phyloP scores from a whole-genome alignment of 2,113 vertebrate genomes.

The Gopherus flavomarginatus region DNA sequence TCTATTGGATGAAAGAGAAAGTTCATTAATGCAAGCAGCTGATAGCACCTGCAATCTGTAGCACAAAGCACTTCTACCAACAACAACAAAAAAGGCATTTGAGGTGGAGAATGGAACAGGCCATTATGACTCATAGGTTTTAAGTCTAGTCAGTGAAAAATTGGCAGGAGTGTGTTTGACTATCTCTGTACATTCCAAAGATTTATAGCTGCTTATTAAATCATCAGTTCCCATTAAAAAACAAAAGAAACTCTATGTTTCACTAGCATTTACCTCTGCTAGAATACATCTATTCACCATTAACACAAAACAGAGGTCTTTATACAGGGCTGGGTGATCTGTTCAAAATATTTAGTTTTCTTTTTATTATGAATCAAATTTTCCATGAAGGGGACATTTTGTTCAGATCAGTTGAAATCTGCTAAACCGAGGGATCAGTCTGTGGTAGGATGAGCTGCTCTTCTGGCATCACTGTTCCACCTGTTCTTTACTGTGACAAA shows the following conservation, averaged over 20 bases:
- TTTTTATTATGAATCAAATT: slow-evolving; percentile 10
- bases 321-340: not conserved
- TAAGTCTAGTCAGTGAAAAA: slow-evolving; percentile 58
- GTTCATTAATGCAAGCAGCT: not conserved
- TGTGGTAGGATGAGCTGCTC: not conserved
- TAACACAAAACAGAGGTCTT: slow-evolving; percentile 16
- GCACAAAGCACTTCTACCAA: not conserved
- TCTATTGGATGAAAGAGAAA: slow-evolving; percentile 6
- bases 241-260: slow-evolving; percentile 40
- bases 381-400: not conserved
- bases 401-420: not conserved
- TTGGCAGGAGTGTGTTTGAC: slow-evolving; percentile 52
- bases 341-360: not conserved
- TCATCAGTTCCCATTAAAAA: slow-evolving; percentile 61
- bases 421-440: not conserved
- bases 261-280: slow-evolving; percentile 50
- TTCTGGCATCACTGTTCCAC: not conserved
- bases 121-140: slow-evolving; percentile 26
- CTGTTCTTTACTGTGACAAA: not conserved
- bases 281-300: slow-evolving; percentile 21
- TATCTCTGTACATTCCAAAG: slow-evolving; percentile 52
- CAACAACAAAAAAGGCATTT: not conserved
- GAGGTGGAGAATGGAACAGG: slow-evolving; percentile 47
- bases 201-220: slow-evolving; percentile 69
- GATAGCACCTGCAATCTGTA: not conserved